Conservation (phyloP, 2,113 vertebrate genomes). For the Numenius arquata region DNA sequence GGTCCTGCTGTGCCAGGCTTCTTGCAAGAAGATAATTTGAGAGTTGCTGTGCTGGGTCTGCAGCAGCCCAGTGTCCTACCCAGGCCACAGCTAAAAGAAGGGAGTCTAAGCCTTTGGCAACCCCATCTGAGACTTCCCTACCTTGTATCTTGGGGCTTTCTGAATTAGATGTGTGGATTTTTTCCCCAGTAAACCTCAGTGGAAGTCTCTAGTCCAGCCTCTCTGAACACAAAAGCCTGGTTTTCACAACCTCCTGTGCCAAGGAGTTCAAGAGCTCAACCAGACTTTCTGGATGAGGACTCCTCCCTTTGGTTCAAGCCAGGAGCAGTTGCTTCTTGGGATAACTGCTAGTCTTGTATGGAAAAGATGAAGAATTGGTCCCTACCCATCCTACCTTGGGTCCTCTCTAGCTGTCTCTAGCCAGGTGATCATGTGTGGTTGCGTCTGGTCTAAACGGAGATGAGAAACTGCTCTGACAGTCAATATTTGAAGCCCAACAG, state of each 20-base stretch:
- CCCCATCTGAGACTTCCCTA: no score
- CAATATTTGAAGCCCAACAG: no score
- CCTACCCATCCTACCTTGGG: no score
- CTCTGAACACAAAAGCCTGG: not conserved
- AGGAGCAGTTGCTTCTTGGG: not conserved
- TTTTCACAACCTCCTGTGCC: not conserved
- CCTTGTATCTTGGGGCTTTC: not conserved
- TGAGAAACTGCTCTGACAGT: not conserved
- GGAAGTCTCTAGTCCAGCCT: not conserved
- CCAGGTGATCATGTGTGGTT: not conserved
- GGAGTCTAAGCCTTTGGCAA: not conserved
- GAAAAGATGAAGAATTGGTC: not conserved
- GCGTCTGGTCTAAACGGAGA: not conserved
- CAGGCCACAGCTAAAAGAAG: not conserved
- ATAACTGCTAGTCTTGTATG: not conserved
- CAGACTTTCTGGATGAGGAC: not conserved
- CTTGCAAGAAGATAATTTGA: not conserved
- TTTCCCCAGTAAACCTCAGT: not conserved
- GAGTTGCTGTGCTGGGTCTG: not conserved
- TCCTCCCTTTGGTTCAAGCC: not conserved
- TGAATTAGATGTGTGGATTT: no score
- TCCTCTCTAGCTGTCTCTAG: not conserved
- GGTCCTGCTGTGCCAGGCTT: not conserved
- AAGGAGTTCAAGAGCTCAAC: not conserved
- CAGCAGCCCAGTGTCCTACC: not conserved